Base-by-base conservation (phyloP, 2,113 vertebrate genomes). In the Pomatostomus ruficeps region DNA sequence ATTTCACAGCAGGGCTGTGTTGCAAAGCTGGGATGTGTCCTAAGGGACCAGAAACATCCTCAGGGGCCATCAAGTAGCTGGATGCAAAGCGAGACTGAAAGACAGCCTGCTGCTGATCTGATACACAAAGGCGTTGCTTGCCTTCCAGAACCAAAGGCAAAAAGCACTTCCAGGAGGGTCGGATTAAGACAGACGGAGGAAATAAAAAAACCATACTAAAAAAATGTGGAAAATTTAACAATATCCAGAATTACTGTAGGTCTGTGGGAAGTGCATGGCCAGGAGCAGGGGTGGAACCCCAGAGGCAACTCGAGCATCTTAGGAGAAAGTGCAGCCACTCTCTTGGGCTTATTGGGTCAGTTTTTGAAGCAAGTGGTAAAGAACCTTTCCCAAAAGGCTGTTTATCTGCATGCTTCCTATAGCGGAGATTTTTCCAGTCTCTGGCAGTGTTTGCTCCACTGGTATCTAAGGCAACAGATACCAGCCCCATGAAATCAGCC, bases 391-490 rank as follows among this genome's bases (percentile, higher is more conserved):
- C 94, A 92, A 95, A 94, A 96, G 74, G 62, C 91, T 84, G 94
- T 96, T 95, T 95, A 91, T 96, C 92, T 80, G 73, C 95, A 71
- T 1, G 9, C 76, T 95, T 94, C 93, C 91, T 88, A 74, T 22
- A 85, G 95, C 1, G 0, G 91, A 92, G 87, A 92, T 94, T 96
- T 95, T 92, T 88, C 92, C 93, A 95, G 19, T 91, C 96, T 91
- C 92, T 84, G 88, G 93, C 94, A 88, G 93, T 97, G 97, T 97
- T 97, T 97, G 96, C 97, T 96, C 95, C 88, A 71, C 66, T 94
- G 88, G 95, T 96, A 96, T 97, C 98, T 98, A 98, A 96, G 96
- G 96, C 97, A 98, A 98, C 97, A 98, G 96, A 98, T 96, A 97
- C 95, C 85, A 96, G 97, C 96, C 96, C 96, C 97, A 96, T 97